Percentiles rank a stretch among this genome's conserved stretches.
Conservation (phyloP, 2,888 invertebrate genomes). For the Hemithea aestivaria region DNA sequence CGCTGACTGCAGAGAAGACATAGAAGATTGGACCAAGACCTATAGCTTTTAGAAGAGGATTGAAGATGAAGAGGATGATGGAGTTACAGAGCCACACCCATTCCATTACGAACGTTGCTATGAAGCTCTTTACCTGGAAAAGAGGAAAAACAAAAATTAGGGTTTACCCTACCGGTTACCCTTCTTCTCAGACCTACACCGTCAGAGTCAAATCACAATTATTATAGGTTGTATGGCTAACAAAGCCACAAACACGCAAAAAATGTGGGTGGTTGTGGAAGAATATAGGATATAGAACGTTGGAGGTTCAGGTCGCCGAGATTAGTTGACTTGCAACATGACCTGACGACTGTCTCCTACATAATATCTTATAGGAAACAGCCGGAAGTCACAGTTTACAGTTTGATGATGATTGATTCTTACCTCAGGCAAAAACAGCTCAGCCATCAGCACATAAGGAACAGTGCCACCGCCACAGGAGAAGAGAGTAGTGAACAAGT, state of each 20-base stretch:
- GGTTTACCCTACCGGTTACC: too few relatives aligned
- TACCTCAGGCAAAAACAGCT: constrained; percentile 56
- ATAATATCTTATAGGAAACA: too few relatives aligned
- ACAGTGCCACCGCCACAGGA: constrained; percentile 49
- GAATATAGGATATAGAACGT: too few relatives aligned
- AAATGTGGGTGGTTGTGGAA: too few relatives aligned
- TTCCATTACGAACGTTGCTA: constrained; percentile 47
- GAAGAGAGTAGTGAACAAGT: constrained; percentile 39
- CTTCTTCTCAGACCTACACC: too few relatives aligned
- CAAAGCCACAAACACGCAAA: too few relatives aligned
- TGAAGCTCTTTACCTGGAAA: constrained; percentile 47
- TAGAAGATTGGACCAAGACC: constrained; percentile 55
- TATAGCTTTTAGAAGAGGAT: constrained; percentile 42
- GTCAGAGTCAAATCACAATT: neutral
- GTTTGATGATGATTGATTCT: constrained; percentile 2
- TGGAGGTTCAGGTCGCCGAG: too few relatives aligned
- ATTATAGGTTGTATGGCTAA: too few relatives aligned
- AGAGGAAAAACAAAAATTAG: too few relatives aligned
- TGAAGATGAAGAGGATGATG: constrained; percentile 49
- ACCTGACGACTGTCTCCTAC: too few relatives aligned
- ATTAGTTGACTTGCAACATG: too few relatives aligned
- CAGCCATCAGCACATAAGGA: constrained; percentile 49
- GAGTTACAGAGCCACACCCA: constrained; percentile 55
- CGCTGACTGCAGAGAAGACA: constrained; percentile 43
- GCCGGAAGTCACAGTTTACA: too few relatives aligned